Percentiles rank a stretch among this genome's conserved stretches.
phyloP scores from a whole-genome alignment of 1,140 invertebrate genomes.

The Drosophila nasuta region DNA sequence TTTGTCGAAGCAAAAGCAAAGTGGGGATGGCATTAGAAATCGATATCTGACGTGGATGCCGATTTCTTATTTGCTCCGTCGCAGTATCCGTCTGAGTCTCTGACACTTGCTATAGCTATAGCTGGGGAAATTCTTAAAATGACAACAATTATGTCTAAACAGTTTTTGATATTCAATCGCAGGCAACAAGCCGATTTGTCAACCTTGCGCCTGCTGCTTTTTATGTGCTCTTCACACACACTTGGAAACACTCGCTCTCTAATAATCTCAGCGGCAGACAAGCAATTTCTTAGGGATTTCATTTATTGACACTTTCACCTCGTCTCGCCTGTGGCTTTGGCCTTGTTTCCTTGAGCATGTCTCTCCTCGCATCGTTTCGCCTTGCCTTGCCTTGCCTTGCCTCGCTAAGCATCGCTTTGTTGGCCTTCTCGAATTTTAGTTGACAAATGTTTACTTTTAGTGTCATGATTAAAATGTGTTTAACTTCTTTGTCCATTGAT shows the following conservation, averaged over 20 bases:
- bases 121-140: conserved; percentile 57
- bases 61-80: conserved; percentile 13
- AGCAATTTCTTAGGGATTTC: conserved; percentile 80
- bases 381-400: neutral
- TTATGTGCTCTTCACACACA: conserved; percentile 57
- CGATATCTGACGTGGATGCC: conserved; percentile 56
- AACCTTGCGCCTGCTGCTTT: conserved; percentile 33
- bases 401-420: conserved; percentile 19
- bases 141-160: conserved; percentile 76
- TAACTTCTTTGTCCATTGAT: conserved; percentile 77
- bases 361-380: neutral
- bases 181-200: conserved; percentile 44
- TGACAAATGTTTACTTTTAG: conserved; percentile 78
- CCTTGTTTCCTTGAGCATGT: conserved; percentile 18
- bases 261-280: conserved; percentile 52
- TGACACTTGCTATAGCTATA: conserved; percentile 8
- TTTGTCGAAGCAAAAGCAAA: conserved; percentile 10
- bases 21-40: conserved; percentile 46
- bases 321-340: conserved; percentile 52
- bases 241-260: conserved; percentile 8
- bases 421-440: conserved; percentile 50
- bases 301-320: conserved; percentile 76
- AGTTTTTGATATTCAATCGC: conserved; percentile 77
- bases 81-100: neutral
- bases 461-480: conserved; percentile 82